Evolutionary conservation across 2,888 invertebrate genomes (phyloP), one percentile per base, ranked within the genome.

Genomic region (Diachrysia chrysitis): DNA sequence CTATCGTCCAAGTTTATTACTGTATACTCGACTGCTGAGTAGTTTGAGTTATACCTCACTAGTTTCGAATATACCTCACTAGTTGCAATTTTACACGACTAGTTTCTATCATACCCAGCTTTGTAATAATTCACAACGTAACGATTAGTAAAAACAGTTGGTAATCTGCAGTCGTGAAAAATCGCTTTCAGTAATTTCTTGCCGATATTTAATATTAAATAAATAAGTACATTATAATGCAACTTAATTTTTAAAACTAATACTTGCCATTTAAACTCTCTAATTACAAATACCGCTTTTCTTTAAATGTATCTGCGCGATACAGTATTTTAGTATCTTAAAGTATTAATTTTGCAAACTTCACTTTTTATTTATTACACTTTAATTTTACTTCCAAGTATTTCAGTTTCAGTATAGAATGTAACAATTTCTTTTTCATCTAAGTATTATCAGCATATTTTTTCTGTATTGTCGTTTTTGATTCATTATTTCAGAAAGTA

Each of bases 201-300:
- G 73, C 68, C 73, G 32, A 6, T 2, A 54, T 14, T 60, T 61
- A 53, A 53, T 57, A 21, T 59, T 54, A 16, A 42, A 54, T 46
- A 23, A 21, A 35, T 60, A 53, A 37, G 32, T 25, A 54, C 53
- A 53, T 37, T 9, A 6, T 21, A 48, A 55, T 19, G 29, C n/a
- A 55, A 64, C 69, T 51, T 37, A 1, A 63, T 69, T 37, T 46
- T 14, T 62, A 14, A 16, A 57, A 1, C 17, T 32, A 54, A 53
- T 29, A 68, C 67, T 78, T 74, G 75, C 63, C 76, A 53, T 57
- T 55, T 7, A 3, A 54, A 74, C 74, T 74, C 76, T 78, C 68
- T 77, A 6, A 37, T 7, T 32, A 10, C 5, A 63, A 35, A 29
- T 37, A 14, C 17, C 1, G 23, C 17, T 51, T 12, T n/a, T 48